These are phyloP conservation scores for Argyresthia albistria DNA, from an alignment of 2,888 invertebrate species.

Conservation along the genomic window DNA sequence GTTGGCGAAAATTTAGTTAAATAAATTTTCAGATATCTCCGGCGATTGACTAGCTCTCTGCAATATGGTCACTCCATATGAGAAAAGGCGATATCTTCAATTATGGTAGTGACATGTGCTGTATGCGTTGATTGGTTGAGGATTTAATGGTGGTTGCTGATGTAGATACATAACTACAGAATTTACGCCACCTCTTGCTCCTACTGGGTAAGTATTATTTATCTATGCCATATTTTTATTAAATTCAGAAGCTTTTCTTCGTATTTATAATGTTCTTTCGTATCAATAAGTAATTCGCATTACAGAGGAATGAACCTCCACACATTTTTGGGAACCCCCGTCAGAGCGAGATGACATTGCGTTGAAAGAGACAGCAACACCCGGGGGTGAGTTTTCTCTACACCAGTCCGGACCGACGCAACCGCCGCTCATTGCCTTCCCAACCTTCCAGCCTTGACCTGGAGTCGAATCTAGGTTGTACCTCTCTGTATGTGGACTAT, in stretches of 20 bases:
- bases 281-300: slow-evolving; percentile 1
- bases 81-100: too few species aligned
- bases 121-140: too few species aligned
- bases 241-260: not conserved
- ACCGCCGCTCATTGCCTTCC: not conserved
- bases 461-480: slow-evolving; percentile 6
- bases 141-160: too few species aligned
- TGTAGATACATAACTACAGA: too few species aligned
- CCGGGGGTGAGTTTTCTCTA: slow-evolving; percentile 46
- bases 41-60: too few species aligned
- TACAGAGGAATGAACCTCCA: slow-evolving; percentile 2
- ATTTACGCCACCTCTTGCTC: too few species aligned
- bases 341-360: slow-evolving; percentile 61
- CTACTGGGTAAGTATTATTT: too few species aligned
- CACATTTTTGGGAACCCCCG: not conserved
- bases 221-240: too few species aligned
- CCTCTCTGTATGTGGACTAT: slow-evolving; percentile 46
- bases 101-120: too few species aligned
- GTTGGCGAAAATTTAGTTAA: too few species aligned
- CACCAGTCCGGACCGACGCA: slow-evolving; percentile 9
- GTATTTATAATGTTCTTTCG: not conserved
- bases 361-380: slow-evolving; percentile 55
- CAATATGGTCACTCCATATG: too few species aligned
- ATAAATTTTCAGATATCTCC: too few species aligned
- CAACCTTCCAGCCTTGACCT: not conserved